These are phyloP conservation scores for Drosophila azteca DNA, from an alignment of 1,140 invertebrate species.

Conservation along the genomic window DNA sequence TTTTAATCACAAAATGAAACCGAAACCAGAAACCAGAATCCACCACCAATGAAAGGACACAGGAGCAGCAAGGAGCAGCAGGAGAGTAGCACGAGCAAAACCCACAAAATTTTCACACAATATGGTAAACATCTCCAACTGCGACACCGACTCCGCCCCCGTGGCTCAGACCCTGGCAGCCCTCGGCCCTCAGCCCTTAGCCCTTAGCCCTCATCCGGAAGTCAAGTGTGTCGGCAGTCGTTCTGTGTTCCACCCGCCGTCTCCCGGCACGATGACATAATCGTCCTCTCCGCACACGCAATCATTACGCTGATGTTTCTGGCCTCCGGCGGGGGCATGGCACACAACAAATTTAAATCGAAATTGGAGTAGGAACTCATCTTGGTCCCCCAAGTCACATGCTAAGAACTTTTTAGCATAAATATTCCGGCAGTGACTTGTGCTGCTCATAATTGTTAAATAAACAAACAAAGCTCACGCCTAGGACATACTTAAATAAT, in stretches of 20 bases:
- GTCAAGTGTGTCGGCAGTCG: constrained; percentile 55
- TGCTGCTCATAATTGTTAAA: too few relatives aligned
- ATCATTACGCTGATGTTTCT: neutral
- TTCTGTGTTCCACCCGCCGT: constrained; percentile 2
- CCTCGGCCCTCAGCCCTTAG: constrained; percentile 5
- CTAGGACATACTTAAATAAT: too few relatives aligned
- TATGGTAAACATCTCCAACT: constrained; percentile 41
- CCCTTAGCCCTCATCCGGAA: constrained; percentile 40
- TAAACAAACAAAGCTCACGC: too few relatives aligned
- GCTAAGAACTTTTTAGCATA: too few relatives aligned
- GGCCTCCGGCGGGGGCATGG: constrained; percentile 14
- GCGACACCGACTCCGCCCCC: neutral
- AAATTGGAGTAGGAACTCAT: constrained; percentile 18
- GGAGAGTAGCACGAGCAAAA: constrained; percentile 25
- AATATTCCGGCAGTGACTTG: too few relatives aligned
- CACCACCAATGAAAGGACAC: constrained; percentile 9
- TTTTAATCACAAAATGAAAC: constrained; percentile 77
- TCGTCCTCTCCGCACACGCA: too few relatives aligned
- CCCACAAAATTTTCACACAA: constrained; percentile 43
- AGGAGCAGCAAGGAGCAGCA: constrained; percentile 6
- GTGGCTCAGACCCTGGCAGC: constrained; percentile 1
- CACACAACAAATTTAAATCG: constrained; percentile 34
- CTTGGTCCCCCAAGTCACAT: too few relatives aligned
- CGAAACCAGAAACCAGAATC: constrained; percentile 27
- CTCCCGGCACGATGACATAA: too few relatives aligned